A percentile compares a stretch with the other conserved stretches of the same genome.
Conservation (phyloP, 2,113 vertebrate species). For the Kryptolebias marmoratus region DNA sequence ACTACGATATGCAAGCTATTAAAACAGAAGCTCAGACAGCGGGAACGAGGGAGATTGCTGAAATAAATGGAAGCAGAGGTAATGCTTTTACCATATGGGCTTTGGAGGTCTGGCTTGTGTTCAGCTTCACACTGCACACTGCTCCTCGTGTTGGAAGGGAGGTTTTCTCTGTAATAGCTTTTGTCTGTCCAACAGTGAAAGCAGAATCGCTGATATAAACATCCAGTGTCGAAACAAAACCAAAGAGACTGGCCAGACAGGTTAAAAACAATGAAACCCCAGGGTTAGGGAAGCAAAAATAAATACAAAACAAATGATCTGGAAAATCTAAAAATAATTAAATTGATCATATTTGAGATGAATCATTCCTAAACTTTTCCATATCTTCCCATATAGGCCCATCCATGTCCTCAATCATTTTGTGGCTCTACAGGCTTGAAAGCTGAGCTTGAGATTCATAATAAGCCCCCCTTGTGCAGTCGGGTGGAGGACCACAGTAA, state of each 20-base stretch:
- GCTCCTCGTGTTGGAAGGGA: conserved; percentile 49
- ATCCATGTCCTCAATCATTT: neutral
- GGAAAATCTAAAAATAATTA: neutral
- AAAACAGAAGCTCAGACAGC: conserved; percentile 77
- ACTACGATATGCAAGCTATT: conserved; percentile 62
- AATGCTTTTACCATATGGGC: conserved; percentile 75
- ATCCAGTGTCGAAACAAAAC: conserved; percentile 42
- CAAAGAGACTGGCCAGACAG: neutral
- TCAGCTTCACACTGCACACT: conserved; percentile 59
- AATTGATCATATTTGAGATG: neutral
- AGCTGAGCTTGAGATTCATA: conserved; percentile 3
- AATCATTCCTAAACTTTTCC: neutral
- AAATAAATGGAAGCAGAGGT: conserved; percentile 60
- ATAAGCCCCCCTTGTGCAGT: neutral
- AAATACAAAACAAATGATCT: neutral
- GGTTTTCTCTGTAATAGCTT: conserved; percentile 47
- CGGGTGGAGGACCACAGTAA: neutral
- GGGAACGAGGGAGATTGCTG: conserved; percentile 37
- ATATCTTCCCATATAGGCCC: neutral
- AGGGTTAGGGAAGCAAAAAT: neutral
- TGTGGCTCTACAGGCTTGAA: neutral
- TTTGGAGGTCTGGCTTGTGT: conserved; percentile 54
- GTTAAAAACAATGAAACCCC: neutral
- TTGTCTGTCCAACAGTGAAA: conserved; percentile 69
- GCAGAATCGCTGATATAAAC: conserved; percentile 66